Evolutionary conservation across 2,797 vertebrate species (phyloP).

Genomic region (Semotilus atromaculatus): DNA sequence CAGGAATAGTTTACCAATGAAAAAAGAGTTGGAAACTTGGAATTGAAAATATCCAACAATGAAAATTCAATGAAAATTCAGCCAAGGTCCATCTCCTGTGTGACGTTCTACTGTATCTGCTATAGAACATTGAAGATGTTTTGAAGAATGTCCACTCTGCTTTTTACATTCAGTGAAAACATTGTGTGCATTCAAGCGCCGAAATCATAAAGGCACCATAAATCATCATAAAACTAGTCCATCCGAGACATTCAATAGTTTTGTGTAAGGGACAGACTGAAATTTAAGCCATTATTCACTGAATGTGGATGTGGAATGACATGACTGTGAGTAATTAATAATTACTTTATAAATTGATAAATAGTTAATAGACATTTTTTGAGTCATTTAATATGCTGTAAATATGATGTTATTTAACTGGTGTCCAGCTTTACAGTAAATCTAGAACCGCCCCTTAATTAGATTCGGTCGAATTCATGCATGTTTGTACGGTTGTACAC

Average conservation of each 20-base stretch:
- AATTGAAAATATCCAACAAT: background rate
- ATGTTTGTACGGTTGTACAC: background rate
- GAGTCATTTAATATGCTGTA: background rate
- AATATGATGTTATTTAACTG: background rate
- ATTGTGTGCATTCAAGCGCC: background rate
- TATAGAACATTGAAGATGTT: background rate
- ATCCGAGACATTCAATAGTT: background rate
- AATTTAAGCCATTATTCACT: background rate
- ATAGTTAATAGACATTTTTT: background rate
- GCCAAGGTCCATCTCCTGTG: too few species aligned
- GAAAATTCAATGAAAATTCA: too few species aligned
- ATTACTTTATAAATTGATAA: too few species aligned
- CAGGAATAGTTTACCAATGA: background rate
- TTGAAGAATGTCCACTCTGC: background rate
- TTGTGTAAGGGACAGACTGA: conserved; percentile 4
- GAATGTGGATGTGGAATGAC: background rate
- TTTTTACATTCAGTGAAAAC: background rate
- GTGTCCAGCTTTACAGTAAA: background rate
- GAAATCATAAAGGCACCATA: background rate
- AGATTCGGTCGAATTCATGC: background rate
- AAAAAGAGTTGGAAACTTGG: background rate
- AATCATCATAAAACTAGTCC: background rate
- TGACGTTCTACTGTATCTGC: background rate
- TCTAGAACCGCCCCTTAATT: background rate
- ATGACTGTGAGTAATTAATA: background rate